These are phyloP conservation scores for Hypocryptadius cinnamomeus DNA, from an alignment of 2,113 vertebrate genomes.

Conservation along the genomic window DNA sequence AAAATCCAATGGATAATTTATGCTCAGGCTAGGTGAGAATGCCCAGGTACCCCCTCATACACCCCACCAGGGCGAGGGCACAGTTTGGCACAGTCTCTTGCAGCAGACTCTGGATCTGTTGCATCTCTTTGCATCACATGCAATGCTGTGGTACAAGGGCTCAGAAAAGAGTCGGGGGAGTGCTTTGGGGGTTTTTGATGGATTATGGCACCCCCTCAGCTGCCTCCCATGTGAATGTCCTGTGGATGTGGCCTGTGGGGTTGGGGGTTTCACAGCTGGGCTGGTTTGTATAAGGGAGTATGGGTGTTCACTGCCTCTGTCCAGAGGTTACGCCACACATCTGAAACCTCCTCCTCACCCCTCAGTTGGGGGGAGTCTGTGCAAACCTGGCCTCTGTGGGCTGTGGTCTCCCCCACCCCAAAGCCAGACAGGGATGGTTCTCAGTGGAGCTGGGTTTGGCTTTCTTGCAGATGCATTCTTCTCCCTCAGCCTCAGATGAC, in stretches of 20 bases:
- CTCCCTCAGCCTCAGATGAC: no score
- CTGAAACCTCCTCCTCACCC: rapidly evolving
- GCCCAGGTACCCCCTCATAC: neutral
- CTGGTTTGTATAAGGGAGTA: neutral
- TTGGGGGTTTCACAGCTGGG: neutral
- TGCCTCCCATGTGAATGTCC: neutral
- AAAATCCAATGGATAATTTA: neutral
- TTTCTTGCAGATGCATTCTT: neutral
- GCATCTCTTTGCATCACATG: rapidly evolving
- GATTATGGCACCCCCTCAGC: neutral
- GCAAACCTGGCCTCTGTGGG: neutral
- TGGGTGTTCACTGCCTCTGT: neutral
- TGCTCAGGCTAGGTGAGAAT: neutral
- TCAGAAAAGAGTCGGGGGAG: neutral
- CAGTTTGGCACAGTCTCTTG: neutral
- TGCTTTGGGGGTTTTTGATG: neutral
- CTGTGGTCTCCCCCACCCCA: neutral
- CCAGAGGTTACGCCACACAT: no score
- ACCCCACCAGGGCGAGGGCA: rapidly evolving
- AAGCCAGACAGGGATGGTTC: neutral
- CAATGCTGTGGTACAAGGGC: neutral
- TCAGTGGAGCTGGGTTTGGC: neutral
- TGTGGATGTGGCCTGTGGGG: rapidly evolving
- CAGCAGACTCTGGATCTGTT: neutral
- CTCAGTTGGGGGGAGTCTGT: rapidly evolving